These are phyloP conservation scores for Brachionus rotundiformis DNA, from an alignment of 1,140 invertebrate genomes.

Conservation along the genomic window DNA sequence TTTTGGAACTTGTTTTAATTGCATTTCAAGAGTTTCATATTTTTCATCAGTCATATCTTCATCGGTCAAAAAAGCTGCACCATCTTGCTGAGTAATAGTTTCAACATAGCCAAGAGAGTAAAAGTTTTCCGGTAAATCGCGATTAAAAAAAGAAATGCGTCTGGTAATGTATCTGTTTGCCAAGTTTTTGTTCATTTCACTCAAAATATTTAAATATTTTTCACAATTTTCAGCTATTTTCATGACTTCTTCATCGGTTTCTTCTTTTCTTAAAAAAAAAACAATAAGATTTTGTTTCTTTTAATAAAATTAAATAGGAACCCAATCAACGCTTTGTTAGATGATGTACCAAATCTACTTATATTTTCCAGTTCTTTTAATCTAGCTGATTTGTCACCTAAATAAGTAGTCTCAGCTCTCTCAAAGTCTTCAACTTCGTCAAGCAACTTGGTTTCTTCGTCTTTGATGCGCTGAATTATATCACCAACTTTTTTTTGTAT, in stretches of 20 bases:
- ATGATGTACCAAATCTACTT: background rate
- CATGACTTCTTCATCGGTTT: conserved; percentile 44
- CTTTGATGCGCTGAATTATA: conserved; percentile 32
- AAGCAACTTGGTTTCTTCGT: conserved; percentile 42
- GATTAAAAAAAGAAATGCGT: conserved; percentile 45
- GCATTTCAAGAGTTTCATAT: conserved; percentile 34
- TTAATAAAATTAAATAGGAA: background rate
- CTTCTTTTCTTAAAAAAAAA: conserved; percentile 40
- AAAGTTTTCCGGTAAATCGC: conserved; percentile 2
- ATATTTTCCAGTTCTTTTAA: conserved; percentile 41
- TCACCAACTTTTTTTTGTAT: conserved; percentile 39
- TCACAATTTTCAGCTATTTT: conserved; percentile 34
- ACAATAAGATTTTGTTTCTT: background rate
- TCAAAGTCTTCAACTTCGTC: conserved; percentile 47
- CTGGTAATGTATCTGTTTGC: background rate
- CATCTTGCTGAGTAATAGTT: conserved; percentile 30
- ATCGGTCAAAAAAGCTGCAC: background rate
- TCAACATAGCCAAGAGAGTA: conserved; percentile 39
- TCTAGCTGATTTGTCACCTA: background rate
- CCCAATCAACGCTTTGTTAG: background rate
- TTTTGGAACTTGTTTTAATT: conserved; percentile 9
- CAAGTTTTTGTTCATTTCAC: conserved; percentile 28
- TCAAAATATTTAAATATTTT: conserved; percentile 25
- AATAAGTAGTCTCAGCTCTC: background rate
- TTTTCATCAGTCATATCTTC: conserved; percentile 34